Evolutionary conservation across 1,140 invertebrate species (phyloP).

Genomic region (Gonatopus flavifemur): DNA sequence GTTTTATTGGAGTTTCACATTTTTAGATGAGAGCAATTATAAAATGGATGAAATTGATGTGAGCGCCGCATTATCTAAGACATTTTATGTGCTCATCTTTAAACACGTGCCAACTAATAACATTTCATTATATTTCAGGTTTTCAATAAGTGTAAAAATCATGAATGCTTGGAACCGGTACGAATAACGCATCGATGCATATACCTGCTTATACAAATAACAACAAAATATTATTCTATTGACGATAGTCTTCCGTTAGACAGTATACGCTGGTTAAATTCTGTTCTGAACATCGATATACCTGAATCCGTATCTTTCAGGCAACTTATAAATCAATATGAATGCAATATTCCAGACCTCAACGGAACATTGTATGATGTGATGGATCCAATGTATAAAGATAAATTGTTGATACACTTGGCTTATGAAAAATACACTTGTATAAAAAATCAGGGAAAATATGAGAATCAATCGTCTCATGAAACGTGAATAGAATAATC

Average conservation of each 20-base stretch:
- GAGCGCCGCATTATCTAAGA: conserved; percentile 15
- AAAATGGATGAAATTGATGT: conserved; percentile 50
- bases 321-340: conserved; percentile 26
- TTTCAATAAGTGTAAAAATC: conserved; percentile 47
- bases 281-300: conserved; percentile 19
- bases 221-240: conserved; percentile 10
- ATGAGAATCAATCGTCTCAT: no score
- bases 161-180: conserved; percentile 41
- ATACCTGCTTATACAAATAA: conserved; percentile 19
- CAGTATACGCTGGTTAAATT: conserved; percentile 19
- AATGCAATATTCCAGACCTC: conserved; percentile 20
- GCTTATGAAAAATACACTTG: conserved; percentile 26
- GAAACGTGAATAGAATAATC: no score
- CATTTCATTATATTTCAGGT: conserved; percentile 39
- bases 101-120: no score
- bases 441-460: no score
- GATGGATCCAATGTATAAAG: conserved; percentile 37
- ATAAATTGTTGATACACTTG: conserved; percentile 36
- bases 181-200: conserved; percentile 31
- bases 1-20: conserved; percentile 39
- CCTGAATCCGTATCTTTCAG: conserved; percentile 19
- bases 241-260: conserved; percentile 17
- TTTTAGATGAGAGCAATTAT: conserved; percentile 31
- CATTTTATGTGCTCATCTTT: neutral
- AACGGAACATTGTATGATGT: conserved; percentile 27